Percentiles rank a stretch among this genome's conserved stretches.
Evolutionary conservation across 2,797 vertebrate species (phyloP).

Genomic region (Tokudaia muenninki): DNA sequence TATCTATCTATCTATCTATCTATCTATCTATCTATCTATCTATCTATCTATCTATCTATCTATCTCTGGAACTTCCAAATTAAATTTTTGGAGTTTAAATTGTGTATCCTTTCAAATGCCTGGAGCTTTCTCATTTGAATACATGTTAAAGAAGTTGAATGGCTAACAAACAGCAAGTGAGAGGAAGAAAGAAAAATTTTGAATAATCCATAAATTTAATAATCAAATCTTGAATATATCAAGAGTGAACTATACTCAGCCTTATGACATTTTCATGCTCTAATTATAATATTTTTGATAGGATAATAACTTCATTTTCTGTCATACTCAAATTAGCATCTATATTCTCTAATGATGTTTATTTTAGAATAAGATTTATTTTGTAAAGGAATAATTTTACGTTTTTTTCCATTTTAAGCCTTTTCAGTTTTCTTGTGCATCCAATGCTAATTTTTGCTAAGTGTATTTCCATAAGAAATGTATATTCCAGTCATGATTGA

Average conservation of each 20-base stretch:
- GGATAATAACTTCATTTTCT: slow-evolving; percentile 70
- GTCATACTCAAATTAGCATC: slow-evolving; percentile 58
- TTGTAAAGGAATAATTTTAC: slow-evolving; percentile 66
- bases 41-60: too few relatives aligned
- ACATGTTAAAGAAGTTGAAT: slow-evolving; percentile 52
- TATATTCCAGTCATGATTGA: background rate
- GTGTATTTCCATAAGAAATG: slow-evolving; percentile 24
- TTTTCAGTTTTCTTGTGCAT: slow-evolving; percentile 18
- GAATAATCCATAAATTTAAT: slow-evolving; percentile 72
- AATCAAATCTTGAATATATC: slow-evolving; percentile 57
- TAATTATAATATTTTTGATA: slow-evolving; percentile 72
- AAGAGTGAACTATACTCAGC: slow-evolving; percentile 69
- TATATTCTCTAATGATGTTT: slow-evolving; percentile 63
- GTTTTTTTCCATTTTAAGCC: slow-evolving; percentile 62
- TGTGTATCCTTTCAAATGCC: slow-evolving; percentile 37
- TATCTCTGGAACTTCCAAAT: background rate
- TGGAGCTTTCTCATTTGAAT: slow-evolving; percentile 32
- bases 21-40: too few relatives aligned
- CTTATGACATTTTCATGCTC: slow-evolving; percentile 57
- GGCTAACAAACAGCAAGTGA: slow-evolving; percentile 41
- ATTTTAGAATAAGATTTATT: slow-evolving; percentile 65
- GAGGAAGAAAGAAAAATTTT: slow-evolving; percentile 56
- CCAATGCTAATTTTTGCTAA: slow-evolving; percentile 56
- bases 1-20: too few relatives aligned
- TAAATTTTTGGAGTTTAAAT: background rate